These are phyloP conservation scores for Pipistrellus pygmaeus DNA, from an alignment of 2,797 vertebrate species.

Conservation along the genomic window DNA sequence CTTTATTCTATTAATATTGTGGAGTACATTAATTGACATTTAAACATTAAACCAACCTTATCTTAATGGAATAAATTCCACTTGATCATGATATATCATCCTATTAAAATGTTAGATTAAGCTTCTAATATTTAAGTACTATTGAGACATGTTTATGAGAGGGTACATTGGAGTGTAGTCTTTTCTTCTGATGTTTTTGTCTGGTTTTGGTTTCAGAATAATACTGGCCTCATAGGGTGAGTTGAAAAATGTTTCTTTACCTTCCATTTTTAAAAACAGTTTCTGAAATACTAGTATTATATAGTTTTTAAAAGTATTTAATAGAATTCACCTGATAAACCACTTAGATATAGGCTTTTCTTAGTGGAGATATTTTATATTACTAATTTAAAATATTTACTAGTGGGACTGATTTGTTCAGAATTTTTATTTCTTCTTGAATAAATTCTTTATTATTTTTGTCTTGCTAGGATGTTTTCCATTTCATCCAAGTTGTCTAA, in stretches of 20 bases:
- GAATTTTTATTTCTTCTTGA: not conserved
- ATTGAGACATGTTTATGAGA: not conserved
- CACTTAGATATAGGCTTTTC: not conserved
- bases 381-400: not conserved
- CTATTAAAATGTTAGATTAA: not conserved
- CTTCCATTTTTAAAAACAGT: not conserved
- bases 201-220: not conserved
- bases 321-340: not conserved
- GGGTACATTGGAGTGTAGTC: not conserved
- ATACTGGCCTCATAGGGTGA: not conserved
- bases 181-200: not conserved
- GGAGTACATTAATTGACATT: not conserved
- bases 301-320: not conserved
- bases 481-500: not conserved
- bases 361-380: not conserved
- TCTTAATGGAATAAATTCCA: not conserved
- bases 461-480: no score
- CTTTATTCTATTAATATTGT: not conserved
- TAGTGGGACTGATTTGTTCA: not conserved
- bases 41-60: not conserved
- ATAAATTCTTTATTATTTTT: not conserved
- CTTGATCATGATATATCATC: not conserved
- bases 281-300: not conserved
- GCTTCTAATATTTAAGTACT: not conserved
- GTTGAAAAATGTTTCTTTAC: not conserved